These are phyloP conservation scores for Cylloceria caligata DNA, from an alignment of 2,888 invertebrate species.

Conservation along the genomic window DNA sequence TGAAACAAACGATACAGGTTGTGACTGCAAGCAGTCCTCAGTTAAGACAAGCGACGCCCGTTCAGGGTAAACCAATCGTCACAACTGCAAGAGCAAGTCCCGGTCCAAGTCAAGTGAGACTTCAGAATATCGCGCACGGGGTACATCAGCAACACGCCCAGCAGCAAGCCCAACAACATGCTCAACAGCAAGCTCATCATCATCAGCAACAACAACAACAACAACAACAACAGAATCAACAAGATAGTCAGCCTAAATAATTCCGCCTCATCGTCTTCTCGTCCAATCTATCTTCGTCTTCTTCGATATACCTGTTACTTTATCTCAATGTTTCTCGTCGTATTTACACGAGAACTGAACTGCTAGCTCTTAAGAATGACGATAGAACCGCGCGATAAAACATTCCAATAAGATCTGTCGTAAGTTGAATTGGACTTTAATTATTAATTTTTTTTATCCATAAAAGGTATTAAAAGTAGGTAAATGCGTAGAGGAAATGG, in stretches of 20 bases:
- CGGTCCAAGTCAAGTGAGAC: slow-evolving; percentile 87
- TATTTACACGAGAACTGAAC: slow-evolving; percentile 4
- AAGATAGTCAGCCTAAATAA: slow-evolving; percentile 77
- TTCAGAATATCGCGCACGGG: slow-evolving; percentile 87
- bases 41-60: slow-evolving; percentile 82
- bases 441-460: not conserved
- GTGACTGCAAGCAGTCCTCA: slow-evolving; percentile 83
- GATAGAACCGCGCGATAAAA: slow-evolving; percentile 23
- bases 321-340: slow-evolving; percentile 21
- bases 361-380: slow-evolving; percentile 35
- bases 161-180: slow-evolving; percentile 58
- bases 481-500: not conserved
- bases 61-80: slow-evolving; percentile 80
- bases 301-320: slow-evolving; percentile 7
- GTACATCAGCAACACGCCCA: slow-evolving; percentile 85
- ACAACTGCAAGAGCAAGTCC: slow-evolving; percentile 85
- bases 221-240: slow-evolving; percentile 76
- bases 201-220: slow-evolving; percentile 77
- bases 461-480: slow-evolving; percentile 13
- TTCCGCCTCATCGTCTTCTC: slow-evolving; percentile 29
- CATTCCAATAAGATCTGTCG: slow-evolving; percentile 51
- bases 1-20: slow-evolving; percentile 88
- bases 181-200: slow-evolving; percentile 70
- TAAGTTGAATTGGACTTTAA: slow-evolving; percentile 15
- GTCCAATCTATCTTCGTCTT: slow-evolving; percentile 27